These are phyloP conservation scores for Lycodopsis pacificus DNA, from an alignment of 2,797 vertebrate species.

Conservation along the genomic window DNA sequence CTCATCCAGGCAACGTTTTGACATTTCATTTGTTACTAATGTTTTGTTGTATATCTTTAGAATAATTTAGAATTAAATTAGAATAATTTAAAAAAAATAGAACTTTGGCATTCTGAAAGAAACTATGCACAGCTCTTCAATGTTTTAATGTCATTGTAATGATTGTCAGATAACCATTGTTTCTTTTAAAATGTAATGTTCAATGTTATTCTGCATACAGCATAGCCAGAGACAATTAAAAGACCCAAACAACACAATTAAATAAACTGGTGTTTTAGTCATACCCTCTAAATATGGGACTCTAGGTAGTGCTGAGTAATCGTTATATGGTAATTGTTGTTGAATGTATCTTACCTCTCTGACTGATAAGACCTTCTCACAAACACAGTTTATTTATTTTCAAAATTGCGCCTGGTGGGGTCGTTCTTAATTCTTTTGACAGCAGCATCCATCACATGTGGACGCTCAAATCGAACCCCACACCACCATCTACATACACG, in stretches of 20 bases:
- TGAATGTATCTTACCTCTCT: neutral
- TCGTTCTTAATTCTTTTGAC: neutral
- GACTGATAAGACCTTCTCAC: neutral
- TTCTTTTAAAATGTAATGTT: neutral
- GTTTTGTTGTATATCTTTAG: neutral
- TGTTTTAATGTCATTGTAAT: neutral
- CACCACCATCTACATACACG: neutral
- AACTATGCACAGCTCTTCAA: neutral
- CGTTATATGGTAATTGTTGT: neutral
- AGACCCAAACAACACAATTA: fast-evolving
- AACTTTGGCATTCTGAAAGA: neutral
- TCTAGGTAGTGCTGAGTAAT: neutral
- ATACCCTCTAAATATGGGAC: neutral
- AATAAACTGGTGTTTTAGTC: neutral
- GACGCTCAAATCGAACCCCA: neutral
- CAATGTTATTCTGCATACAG: neutral
- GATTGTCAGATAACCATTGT: neutral
- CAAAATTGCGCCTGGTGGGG: fast-evolving
- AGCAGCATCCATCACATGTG: neutral
- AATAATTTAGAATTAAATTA: no score
- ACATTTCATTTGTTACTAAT: neutral
- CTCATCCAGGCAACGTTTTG: neutral
- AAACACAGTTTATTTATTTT: neutral
- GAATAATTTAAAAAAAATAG: neutral
- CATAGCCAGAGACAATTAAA: neutral